phyloP scores from a whole-genome alignment of 2,113 vertebrate species.

The Indicator maculatus region DNA sequence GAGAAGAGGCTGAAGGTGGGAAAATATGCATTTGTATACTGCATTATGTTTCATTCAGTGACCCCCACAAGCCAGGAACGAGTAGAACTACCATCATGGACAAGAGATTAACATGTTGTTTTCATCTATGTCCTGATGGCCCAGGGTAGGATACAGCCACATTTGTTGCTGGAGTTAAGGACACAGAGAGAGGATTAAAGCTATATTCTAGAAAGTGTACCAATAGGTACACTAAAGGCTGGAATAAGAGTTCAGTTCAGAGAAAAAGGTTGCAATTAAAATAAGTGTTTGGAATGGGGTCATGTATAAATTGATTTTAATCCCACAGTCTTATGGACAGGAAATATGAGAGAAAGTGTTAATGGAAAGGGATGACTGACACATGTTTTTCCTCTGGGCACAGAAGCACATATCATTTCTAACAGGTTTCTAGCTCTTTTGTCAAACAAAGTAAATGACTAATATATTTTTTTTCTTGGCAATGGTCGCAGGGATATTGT shows the following conservation, averaged over 20 bases:
- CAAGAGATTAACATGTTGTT: accelerated
- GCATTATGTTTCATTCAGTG: neutral
- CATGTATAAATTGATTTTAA: neutral
- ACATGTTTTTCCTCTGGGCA: neutral
- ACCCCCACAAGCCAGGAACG: neutral
- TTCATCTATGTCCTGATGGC: neutral
- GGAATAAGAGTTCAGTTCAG: neutral
- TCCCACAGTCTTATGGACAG: neutral
- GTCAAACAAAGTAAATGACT: neutral
- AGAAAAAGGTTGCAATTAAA: neutral
- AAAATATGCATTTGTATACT: accelerated
- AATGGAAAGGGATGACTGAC: neutral
- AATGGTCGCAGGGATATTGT: neutral
- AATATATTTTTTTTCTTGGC: neutral
- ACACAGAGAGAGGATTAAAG: neutral
- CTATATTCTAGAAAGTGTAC: neutral
- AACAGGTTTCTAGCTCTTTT: neutral
- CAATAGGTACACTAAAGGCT: neutral
- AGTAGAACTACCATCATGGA: neutral
- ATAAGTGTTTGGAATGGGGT: neutral
- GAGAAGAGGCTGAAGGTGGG: neutral
- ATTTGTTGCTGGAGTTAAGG: neutral
- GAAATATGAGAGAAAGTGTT: neutral
- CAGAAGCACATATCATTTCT: neutral
- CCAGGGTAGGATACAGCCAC: neutral